Base-by-base conservation (phyloP, 2,888 invertebrate species). In the Cybosia mesomella region DNA sequence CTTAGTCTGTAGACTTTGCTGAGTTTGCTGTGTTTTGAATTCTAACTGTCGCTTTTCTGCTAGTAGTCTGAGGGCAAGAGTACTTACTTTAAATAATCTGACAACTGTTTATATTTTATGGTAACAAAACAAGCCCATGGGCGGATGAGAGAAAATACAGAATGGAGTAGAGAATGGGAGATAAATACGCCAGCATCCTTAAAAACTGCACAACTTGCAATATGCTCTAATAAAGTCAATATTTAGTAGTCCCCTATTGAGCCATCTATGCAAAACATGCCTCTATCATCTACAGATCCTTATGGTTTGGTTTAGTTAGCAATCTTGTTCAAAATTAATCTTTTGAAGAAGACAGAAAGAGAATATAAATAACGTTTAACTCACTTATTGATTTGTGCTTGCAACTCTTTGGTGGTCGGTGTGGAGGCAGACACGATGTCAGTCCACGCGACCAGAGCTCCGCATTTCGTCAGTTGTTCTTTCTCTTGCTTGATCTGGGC, bases 1-100 rank as follows among this genome's bases (percentile, higher is more conserved):
- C 74, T 77, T 91, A 4, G 54, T 69, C 68, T 92, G 87, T 15
- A 94, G 76, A 1, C 71, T 79, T 21, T 68, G 79, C 65, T 81
- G 89, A 7, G 88, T 72, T 43, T 84, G 67, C 18, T 68, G 64
- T 18, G 90, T 83, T 69, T 91, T 85, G 0, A 76, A 64, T 82
- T 92, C 89, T 72, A 94, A 83, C 55, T 87, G 68, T 63, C 81
- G 87, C 83, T 90, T 93, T 70, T 94, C 94, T 68, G 80, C 66
- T 80, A 92, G 65, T 72, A 94, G 83, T 68, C 94, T 94, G 79
- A 80, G 21, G 1, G 66, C 3, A 21, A 58, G 15, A 11, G n/a
- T 32, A 34, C 36, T 22, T 11, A 24, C 43, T 15, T 39, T 65
- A 53, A 28, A 36, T 57, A 4, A 15, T 0, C 24, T 1, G 24